Evolutionary conservation across 2,113 vertebrate genomes (phyloP).

Genomic region (Eira barbara): DNA sequence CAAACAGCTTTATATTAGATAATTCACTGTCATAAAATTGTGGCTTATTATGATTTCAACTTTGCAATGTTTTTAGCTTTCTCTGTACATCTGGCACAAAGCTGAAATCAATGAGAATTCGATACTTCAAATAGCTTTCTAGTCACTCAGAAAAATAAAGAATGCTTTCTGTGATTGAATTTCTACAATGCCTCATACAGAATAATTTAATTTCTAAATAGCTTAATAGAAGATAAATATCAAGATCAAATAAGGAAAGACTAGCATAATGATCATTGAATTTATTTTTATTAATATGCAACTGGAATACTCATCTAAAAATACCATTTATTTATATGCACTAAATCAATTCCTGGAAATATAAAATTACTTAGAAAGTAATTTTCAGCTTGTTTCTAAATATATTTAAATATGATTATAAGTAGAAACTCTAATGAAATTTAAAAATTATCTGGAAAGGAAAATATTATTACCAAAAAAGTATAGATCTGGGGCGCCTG

Average conservation of each 20-base stretch:
- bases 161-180: not conserved
- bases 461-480: not conserved
- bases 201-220: not conserved
- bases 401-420: not conserved
- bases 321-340: not conserved
- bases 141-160: not conserved
- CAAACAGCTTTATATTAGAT: not conserved
- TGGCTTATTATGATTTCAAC: not conserved
- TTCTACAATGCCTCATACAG: not conserved
- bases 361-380: not conserved
- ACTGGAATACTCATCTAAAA: not conserved
- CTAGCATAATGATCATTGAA: not conserved
- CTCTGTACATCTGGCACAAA: not conserved
- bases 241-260: constrained; percentile 1
- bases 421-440: not conserved
- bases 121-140: not conserved
- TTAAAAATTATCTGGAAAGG: not conserved
- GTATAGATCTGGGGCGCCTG: not conserved
- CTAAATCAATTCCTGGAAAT: not conserved
- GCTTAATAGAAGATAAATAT: not conserved
- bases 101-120: not conserved
- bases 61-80: not conserved
- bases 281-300: constrained; percentile 21
- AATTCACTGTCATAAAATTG: not conserved
- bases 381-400: not conserved